phyloP scores from a whole-genome alignment of 2,797 vertebrate species.

The Crenuchus spilurus region DNA sequence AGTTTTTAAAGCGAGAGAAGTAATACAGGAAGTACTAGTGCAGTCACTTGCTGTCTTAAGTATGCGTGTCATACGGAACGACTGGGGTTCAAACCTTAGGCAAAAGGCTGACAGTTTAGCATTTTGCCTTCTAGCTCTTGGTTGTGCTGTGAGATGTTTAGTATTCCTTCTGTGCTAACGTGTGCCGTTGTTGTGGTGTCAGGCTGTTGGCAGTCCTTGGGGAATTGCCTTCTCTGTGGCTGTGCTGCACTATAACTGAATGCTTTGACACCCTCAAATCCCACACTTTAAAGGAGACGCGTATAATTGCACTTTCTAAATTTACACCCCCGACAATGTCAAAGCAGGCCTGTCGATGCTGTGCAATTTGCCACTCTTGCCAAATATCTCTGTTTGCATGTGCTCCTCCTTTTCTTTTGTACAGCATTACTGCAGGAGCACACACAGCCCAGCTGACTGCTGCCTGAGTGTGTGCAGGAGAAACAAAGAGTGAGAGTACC shows the following conservation, averaged over 20 bases:
- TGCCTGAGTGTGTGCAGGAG: conserved; percentile 35
- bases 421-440: neutral
- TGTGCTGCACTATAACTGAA: conserved; percentile 3
- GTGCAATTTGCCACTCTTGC: neutral
- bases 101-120: neutral
- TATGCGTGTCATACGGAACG: neutral
- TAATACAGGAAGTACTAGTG: neutral
- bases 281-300: conserved; percentile 37
- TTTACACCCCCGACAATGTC: conserved; percentile 38
- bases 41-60: neutral
- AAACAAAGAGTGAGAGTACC: conserved; percentile 28
- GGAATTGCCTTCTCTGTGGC: conserved; percentile 3
- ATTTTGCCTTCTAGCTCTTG: neutral
- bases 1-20: no score
- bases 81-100: neutral
- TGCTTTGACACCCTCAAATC: conserved; percentile 25
- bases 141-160: conserved; percentile 10
- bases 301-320: conserved; percentile 55
- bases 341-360: conserved; percentile 30
- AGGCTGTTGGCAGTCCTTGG: conserved; percentile 9
- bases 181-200: conserved; percentile 4
- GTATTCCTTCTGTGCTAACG: conserved; percentile 4
- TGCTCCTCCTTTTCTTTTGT: conserved; percentile 10
- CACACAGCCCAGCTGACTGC: conserved; percentile 7
- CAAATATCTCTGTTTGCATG: neutral